A percentile compares a stretch with the other conserved stretches of the same genome.
Conservation (phyloP, 2,113 vertebrate genomes). For the Macaca mulatta region DNA sequence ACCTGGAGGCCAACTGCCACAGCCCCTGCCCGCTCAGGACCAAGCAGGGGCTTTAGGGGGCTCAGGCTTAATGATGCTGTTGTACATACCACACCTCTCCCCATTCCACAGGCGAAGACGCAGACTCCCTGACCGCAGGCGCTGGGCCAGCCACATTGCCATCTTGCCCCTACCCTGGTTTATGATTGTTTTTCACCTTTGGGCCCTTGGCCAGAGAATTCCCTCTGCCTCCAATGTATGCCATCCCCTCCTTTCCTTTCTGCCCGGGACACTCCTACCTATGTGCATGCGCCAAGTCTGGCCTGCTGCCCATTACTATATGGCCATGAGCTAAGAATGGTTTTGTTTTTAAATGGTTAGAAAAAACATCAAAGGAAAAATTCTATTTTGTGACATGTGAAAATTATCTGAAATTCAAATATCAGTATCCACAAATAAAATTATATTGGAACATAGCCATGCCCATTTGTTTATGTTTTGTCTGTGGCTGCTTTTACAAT, state of each 20-base stretch:
- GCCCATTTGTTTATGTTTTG: not conserved
- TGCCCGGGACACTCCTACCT: not conserved
- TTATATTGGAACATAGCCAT: not conserved
- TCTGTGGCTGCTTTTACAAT: not conserved
- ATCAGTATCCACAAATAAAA: not conserved
- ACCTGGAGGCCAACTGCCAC: rapidly evolving
- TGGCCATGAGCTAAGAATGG: not conserved
- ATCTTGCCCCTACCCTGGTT: not conserved
- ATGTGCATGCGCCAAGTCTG: not conserved
- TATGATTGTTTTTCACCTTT: not conserved
- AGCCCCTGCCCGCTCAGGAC: not conserved
- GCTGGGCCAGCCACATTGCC: not conserved
- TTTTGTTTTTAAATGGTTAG: not conserved
- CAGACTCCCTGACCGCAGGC: not conserved
- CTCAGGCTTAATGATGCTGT: not conserved
- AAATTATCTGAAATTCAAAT: conserved; percentile 27
- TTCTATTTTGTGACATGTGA: not conserved
- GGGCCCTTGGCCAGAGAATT: not conserved
- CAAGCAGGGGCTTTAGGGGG: not conserved
- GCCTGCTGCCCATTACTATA: not conserved
- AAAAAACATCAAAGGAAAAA: not conserved
- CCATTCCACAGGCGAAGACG: not conserved
- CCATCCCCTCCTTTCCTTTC: not conserved
- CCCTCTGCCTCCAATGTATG: not conserved
- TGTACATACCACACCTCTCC: not conserved